Conservation (phyloP, 2,888 invertebrate genomes). For the Tipula lateralis region DNA sequence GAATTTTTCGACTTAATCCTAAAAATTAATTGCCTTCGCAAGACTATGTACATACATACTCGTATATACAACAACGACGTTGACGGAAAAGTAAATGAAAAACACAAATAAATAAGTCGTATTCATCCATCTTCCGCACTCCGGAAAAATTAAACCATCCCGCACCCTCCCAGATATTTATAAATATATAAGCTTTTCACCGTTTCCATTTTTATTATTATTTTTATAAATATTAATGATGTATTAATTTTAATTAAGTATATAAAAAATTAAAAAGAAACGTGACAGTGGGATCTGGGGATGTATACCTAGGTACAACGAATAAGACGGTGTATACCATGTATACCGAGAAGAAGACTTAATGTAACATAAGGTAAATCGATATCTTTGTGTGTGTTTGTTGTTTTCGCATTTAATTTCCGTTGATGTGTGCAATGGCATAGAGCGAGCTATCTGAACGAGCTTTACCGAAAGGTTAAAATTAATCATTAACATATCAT, state of each 20-base stretch:
- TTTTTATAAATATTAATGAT: conserved; percentile 19
- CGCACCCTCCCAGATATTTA: neutral
- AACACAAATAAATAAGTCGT: neutral
- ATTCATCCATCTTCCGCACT: neutral
- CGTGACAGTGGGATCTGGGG: neutral
- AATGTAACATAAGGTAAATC: neutral
- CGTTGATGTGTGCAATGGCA: neutral
- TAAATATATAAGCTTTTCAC: neutral
- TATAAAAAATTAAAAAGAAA: neutral
- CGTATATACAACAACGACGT: neutral
- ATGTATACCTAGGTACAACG: neutral
- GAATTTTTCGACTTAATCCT: neutral
- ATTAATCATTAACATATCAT: neutral
- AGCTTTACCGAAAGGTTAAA: neutral
- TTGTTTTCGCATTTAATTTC: neutral
- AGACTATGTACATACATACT: too few species aligned
- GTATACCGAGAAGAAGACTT: neutral
- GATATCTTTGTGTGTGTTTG: neutral
- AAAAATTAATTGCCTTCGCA: neutral
- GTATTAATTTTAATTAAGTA: conserved; percentile 24
- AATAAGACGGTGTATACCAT: neutral
- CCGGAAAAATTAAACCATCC: neutral
- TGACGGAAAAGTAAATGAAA: neutral
- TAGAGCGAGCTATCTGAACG: neutral
- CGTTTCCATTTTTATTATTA: neutral